Evolutionary conservation across 53 echinoderm and acorn worm genomes (phyloP).

Genomic region (Echinarachnius parma): DNA sequence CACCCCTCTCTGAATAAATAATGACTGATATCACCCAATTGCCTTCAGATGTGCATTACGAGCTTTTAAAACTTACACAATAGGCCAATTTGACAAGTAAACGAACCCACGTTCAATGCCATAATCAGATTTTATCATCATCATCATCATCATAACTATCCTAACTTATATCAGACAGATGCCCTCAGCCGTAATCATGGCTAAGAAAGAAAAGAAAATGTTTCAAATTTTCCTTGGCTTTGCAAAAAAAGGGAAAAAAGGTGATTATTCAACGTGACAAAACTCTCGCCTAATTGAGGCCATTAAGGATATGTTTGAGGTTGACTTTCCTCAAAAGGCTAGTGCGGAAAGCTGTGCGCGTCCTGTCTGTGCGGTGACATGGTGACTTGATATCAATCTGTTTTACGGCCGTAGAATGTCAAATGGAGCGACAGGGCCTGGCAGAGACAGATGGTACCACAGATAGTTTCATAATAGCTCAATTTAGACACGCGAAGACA

Average conservation of each 20-base stretch:
- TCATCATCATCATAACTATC: no score
- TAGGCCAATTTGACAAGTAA: slow-evolving; percentile 50
- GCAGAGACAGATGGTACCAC: slow-evolving; percentile 27
- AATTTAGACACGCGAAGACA: no score
- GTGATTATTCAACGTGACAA: slow-evolving; percentile 44
- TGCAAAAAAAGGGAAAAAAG: no score
- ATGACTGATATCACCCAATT: slow-evolving; percentile 68
- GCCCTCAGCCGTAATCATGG: no score
- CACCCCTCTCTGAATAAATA: slow-evolving; percentile 87
- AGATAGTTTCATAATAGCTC: no score
- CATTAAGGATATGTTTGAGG: slow-evolving; percentile 33
- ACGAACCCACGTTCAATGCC: slow-evolving; percentile 20
- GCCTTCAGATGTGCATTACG: slow-evolving; percentile 76
- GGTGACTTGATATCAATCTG: slow-evolving; percentile 41
- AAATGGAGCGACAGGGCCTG: not conserved
- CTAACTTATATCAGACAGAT: slow-evolving; percentile 22
- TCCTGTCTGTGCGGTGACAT: slow-evolving; percentile 16
- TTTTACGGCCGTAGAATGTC: slow-evolving; percentile 17
- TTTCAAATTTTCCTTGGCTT: slow-evolving; percentile 36
- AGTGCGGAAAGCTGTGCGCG: slow-evolving; percentile 14
- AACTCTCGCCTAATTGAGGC: slow-evolving; percentile 46
- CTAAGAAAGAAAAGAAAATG: no score
- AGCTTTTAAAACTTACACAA: slow-evolving; percentile 59
- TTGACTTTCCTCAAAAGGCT: slow-evolving; percentile 23
- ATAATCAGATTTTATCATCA: slow-evolving; percentile 45